Percentiles rank a stretch among this genome's conserved stretches.
These are phyloP conservation scores for Entomobrya proxima DNA, from an alignment of 2,888 invertebrate genomes.

Conservation along the genomic window DNA sequence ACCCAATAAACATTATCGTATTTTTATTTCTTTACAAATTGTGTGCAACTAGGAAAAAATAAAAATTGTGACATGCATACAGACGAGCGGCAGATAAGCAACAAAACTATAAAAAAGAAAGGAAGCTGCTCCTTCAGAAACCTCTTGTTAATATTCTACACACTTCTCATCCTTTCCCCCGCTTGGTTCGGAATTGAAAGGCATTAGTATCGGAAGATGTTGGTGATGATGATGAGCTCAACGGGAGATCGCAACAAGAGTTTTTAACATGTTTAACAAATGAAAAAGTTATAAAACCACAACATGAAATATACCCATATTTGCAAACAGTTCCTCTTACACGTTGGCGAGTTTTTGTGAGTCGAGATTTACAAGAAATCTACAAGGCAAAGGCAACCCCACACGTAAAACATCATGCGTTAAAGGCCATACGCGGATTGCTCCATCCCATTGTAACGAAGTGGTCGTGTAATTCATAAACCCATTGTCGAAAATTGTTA, in stretches of 20 bases:
- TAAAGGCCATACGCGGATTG: not conserved
- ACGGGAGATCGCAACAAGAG: slow-evolving; percentile 26
- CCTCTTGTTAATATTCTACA: slow-evolving; percentile 34
- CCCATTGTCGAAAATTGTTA: slow-evolving; percentile 46
- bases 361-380: too few species aligned
- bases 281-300: not conserved
- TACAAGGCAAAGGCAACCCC: not conserved
- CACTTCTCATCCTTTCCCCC: slow-evolving; percentile 14
- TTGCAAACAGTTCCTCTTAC: not conserved
- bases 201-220: slow-evolving; percentile 11
- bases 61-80: too few species aligned
- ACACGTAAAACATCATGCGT: not conserved
- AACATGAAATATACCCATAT: slow-evolving; percentile 10
- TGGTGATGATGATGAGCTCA: slow-evolving; percentile 47
- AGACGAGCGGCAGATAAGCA: too few species aligned
- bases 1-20: too few species aligned
- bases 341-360: too few species aligned
- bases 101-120: too few species aligned
- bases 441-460: not conserved
- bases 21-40: too few species aligned
- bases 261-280: slow-evolving; percentile 30
- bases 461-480: slow-evolving; percentile 18
- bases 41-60: too few species aligned
- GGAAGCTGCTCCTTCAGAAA: slow-evolving; percentile 33
- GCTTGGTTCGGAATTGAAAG: not conserved